Evolutionary conservation across 2,888 invertebrate species (phyloP), one percentile per base, ranked within the genome.

Genomic region (Agriotes lineatus): DNA sequence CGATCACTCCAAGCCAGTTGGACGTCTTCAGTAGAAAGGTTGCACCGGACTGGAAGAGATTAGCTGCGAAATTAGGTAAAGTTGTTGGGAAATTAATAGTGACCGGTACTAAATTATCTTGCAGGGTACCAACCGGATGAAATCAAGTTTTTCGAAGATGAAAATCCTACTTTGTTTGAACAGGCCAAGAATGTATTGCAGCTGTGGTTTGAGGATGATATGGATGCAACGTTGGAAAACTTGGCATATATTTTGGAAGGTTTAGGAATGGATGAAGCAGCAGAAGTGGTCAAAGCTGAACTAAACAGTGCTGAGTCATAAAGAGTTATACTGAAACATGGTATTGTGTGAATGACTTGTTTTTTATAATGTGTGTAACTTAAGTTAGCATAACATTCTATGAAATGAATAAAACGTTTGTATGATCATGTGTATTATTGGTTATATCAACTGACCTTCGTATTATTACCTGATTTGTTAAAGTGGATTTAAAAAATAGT

Each of bases 181-280:
- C 88, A 92, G 57, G 94, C 94, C 6, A 88, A 88, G 71, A 90
- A 90, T 75, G 92, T 97, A 92, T 85, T 97, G 3, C 90, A 90
- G 66, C 86, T 95, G 48, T 97, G 96, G 96, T 91, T 93, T 67
- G 93, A 94, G 71, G 94, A 94, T 69, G 93, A 94, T 71, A 94
- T 93, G 65, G 95, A 96, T 77, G 94, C 95, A 0, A 93, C 92
- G 0, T 87, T 93, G 0, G 95, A 95, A 75, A 93, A 93, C 80
- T 88, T 95, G 57, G 87, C 91, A 0, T 94, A 94, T 76, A 91
- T 90, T 67, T 86, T 95, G 75, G 94, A 94, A 80, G 94, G 94
- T 0, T 81, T 95, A 58, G 89, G 91, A 67, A 88, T 93, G 85
- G 82, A 85, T 0, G 90, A 90, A 10, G 93, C 93, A 0, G 90